Evolutionary conservation across 2,797 vertebrate genomes (phyloP), one percentile per base, ranked within the genome.

Genomic region (Staurois parvus): DNA sequence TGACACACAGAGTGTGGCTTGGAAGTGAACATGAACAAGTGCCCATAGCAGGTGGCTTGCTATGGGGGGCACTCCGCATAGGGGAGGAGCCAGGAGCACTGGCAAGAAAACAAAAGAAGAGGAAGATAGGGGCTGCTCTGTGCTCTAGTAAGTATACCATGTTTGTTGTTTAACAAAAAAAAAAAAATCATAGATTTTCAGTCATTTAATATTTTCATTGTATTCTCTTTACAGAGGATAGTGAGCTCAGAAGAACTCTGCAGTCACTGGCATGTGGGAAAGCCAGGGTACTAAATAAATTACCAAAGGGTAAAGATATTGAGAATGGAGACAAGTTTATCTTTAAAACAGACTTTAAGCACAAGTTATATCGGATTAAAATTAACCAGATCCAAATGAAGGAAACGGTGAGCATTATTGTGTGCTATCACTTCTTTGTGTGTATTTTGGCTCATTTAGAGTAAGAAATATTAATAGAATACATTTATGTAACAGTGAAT

Each of bases 321-420:
- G 94, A 95, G 81, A 93, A 96, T 4, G 93, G 93, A 85, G 94
- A 96, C 88, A 94, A 91, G 81, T 94, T 95, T 87, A 82, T 90
- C 52, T 95, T 94, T 81, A 95, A 95, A 15, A 91, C 85, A 26
- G 95, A 94, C 19, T 95, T 96, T 91, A 95, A 93, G 87, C 95
- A 96, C 86, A 95, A 95, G 80, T 83, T 96, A 82, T 96, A 96
- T 64, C 92, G 95, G 89, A 95, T 96, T 89, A 96, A 96, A 90
- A 96, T 95, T 89, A 96, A 96, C 88, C 95, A 96, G 87, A 95
- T 96, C 59, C 95, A 96, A 89, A 96, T 96, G 95, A 95, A 95
- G 88, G 95, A 96, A 90, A 96, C 94, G 0, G 95, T 96, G 91
- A 0, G 95, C 94, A 89, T 79, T 87, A 19, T 24, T 66, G 24